phyloP scores from a whole-genome alignment of 2,113 vertebrate genomes.

The Shinisaurus crocodilurus region DNA sequence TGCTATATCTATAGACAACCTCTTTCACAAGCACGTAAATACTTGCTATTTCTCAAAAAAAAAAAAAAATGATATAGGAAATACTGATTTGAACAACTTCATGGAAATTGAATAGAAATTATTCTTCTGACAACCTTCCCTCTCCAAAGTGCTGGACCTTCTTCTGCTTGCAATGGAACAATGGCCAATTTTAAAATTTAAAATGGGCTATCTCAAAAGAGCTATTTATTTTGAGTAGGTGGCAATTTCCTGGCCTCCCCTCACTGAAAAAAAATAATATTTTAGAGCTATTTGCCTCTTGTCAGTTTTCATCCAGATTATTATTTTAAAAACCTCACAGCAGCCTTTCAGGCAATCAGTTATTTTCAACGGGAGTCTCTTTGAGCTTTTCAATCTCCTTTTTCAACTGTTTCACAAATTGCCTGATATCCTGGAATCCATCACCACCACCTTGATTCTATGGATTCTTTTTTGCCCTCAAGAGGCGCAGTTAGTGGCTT shows the following conservation, averaged over 20 bases:
- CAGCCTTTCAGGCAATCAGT: constrained; percentile 77
- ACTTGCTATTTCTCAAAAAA: constrained; percentile 59
- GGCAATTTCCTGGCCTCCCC: constrained; percentile 75
- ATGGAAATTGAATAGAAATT: constrained; percentile 75
- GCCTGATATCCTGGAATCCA: constrained; percentile 63
- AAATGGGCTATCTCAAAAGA: constrained; percentile 76
- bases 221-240: constrained; percentile 80
- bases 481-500: background rate
- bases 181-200: constrained; percentile 76
- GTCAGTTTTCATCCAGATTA: constrained; percentile 77
- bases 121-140: constrained; percentile 70
- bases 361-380: constrained; percentile 79
- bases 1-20: constrained; percentile 47
- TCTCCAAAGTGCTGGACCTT: constrained; percentile 65
- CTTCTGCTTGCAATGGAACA: constrained; percentile 67
- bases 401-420: constrained; percentile 81
- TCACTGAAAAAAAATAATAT: constrained; percentile 51
- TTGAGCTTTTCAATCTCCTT: constrained; percentile 71
- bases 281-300: constrained; percentile 79
- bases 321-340: constrained; percentile 79
- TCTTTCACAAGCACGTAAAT: constrained; percentile 57
- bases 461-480: background rate
- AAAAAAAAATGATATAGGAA: constrained; percentile 57
- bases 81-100: constrained; percentile 74
- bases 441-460: background rate